Evolutionary conservation across 2,113 vertebrate species (phyloP).

Genomic region (Tursiops truncatus): DNA sequence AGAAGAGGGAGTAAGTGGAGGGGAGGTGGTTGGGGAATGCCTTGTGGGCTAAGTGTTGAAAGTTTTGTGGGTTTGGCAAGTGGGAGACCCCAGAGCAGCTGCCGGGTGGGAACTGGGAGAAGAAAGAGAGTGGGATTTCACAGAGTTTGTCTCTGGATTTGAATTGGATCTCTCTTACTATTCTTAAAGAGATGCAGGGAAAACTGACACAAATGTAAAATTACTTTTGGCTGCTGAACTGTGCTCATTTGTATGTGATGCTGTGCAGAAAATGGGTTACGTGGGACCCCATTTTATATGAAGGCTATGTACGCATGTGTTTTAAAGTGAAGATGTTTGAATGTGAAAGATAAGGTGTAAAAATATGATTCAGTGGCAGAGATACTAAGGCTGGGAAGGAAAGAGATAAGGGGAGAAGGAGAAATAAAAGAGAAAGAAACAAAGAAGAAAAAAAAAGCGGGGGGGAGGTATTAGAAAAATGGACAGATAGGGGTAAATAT

Average conservation of each 20-base stretch:
- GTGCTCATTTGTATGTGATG: neutral
- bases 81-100: neutral
- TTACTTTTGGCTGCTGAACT: neutral
- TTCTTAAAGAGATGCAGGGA: conserved; percentile 13
- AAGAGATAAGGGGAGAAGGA: neutral
- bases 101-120: neutral
- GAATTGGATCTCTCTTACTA: neutral
- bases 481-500: neutral
- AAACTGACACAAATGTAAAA: conserved; percentile 29
- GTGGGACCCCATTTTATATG: neutral
- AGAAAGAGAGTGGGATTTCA: neutral
- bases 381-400: neutral
- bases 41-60: neutral
- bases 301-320: neutral
- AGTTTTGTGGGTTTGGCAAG: neutral
- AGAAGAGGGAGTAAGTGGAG: neutral
- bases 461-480: neutral
- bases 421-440: neutral
- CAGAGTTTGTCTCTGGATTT: neutral
- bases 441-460: neutral
- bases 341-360: neutral
- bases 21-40: neutral
- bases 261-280: neutral
- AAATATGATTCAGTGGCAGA: neutral
- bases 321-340: conserved; percentile 16